Evolutionary conservation across 2,888 invertebrate species (phyloP), one percentile per base, ranked within the genome.

Genomic region (Tetheella fluctuosa): DNA sequence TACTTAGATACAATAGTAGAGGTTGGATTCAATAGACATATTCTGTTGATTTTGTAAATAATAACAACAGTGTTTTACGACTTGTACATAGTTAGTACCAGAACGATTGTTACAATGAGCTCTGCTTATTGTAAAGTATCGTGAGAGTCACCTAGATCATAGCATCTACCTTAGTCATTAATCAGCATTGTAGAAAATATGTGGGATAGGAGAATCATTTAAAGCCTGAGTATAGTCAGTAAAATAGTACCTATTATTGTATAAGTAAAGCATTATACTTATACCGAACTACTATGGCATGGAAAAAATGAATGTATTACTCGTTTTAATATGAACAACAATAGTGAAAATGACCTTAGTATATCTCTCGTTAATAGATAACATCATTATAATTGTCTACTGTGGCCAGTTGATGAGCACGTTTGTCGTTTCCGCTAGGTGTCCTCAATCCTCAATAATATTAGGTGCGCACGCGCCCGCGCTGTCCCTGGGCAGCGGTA

Each of bases 401-500:
- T 73, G 76, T 73, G 72, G 76, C 68, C 71, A 68, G 76, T 73
- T 79, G 76, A 73, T 77, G 75, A 73, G 71, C 81, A 80, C 81
- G 81, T 79, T 72, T 71, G 68, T 70, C 63, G 64, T 73, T 79
- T 81, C 83, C 81, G 83, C 77, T 80, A 75, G 70, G 20, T 48
- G 48, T 48, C 48, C 48, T 8, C 48, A 48, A 48, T 48, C 34
- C 28, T 37, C 20, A 20, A 37, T 37, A 23, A 63, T 67, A 66
- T 73, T 77, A 53, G 53, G 25, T 53, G 28, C 23, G 25, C 23
- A 76, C 77, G 84, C 80, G 84, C 85, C 48, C 64, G 70, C 56
- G 59, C 53, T 73, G 85, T 84, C 86, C 86, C 89, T 84, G 84
- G 82, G 64, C 81, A 73, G 64, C 69, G 61, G 64, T 70, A 71